These are phyloP conservation scores for Agrotis segetum DNA, from an alignment of 2,888 invertebrate genomes.

Conservation along the genomic window DNA sequence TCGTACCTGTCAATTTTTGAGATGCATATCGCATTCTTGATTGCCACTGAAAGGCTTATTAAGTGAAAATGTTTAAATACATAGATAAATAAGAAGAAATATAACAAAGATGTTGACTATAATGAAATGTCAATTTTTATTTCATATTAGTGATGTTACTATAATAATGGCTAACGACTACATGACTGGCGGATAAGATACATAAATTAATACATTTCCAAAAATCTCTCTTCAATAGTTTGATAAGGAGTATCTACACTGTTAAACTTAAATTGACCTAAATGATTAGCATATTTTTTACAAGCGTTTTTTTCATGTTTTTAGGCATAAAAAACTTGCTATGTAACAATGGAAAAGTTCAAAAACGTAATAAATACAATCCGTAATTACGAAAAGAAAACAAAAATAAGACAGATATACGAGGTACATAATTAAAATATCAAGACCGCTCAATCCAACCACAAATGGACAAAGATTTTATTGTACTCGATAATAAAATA, in stretches of 20 bases:
- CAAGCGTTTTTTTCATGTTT: neutral
- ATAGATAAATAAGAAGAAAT: conserved; percentile 21
- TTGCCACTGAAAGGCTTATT: conserved; percentile 60
- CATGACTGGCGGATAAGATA: neutral
- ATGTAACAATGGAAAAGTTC: neutral
- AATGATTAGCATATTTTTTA: neutral
- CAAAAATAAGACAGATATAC: neutral
- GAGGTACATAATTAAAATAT: conserved; percentile 65
- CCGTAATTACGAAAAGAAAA: neutral
- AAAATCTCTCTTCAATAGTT: neutral
- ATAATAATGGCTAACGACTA: neutral
- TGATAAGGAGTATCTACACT: too few relatives aligned
- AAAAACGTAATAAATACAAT: neutral
- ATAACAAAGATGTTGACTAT: conserved; percentile 29
- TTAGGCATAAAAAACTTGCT: neutral
- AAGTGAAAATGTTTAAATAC: conserved; percentile 48
- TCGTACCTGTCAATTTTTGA: conserved; percentile 61
- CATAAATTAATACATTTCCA: neutral
- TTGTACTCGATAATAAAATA: conserved; percentile 85
- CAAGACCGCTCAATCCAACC: conserved; percentile 70
- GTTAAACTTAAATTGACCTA: neutral
- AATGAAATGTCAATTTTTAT: conserved; percentile 27
- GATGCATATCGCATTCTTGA: conserved; percentile 60
- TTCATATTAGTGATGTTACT: neutral
- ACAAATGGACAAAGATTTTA: conserved; percentile 83